Percentiles rank a stretch among this genome's conserved stretches.
phyloP scores from a whole-genome alignment of 2,113 vertebrate species.

The Pluvialis apricaria region DNA sequence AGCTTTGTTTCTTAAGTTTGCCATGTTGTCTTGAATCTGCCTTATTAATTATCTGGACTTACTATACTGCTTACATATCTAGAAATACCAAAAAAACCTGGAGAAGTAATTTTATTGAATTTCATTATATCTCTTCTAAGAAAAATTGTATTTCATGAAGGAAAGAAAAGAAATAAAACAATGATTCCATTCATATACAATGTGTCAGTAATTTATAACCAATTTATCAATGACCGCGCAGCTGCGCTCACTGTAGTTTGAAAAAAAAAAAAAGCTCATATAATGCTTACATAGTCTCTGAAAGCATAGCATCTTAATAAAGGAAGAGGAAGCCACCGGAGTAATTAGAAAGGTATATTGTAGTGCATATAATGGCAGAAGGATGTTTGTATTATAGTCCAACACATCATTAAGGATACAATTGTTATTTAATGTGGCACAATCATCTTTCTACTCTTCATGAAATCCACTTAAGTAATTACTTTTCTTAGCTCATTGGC shows the following conservation, averaged over 20 bases:
- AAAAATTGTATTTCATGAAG: neutral
- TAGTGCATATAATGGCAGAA: constrained; percentile 68
- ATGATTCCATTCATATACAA: constrained; percentile 54
- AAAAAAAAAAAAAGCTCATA: constrained; percentile 11
- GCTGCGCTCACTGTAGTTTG: constrained; percentile 58
- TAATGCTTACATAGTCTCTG: constrained; percentile 65
- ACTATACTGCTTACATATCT: neutral
- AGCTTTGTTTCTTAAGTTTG: neutral
- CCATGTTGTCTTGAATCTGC: neutral
- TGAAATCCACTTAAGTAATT: constrained; percentile 87
- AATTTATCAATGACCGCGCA: constrained; percentile 77
- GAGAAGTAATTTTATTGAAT: neutral
- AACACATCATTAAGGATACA: constrained; percentile 86
- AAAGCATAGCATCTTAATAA: constrained; percentile 56
- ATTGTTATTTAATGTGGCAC: constrained; percentile 89
- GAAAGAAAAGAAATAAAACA: constrained; percentile 26
- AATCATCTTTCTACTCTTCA: constrained; percentile 85
- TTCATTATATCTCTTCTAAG: neutral
- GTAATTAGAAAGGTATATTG: constrained; percentile 80
- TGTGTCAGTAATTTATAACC: constrained; percentile 65
- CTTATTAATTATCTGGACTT: neutral
- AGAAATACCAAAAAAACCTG: neutral
- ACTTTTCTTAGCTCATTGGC: constrained; percentile 85
- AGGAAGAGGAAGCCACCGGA: constrained; percentile 69
- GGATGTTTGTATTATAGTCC: constrained; percentile 81